Percentiles rank a stretch among this genome's conserved stretches.
phyloP scores from a whole-genome alignment of 2,888 invertebrate species.

The Caenorhabditis afra region DNA sequence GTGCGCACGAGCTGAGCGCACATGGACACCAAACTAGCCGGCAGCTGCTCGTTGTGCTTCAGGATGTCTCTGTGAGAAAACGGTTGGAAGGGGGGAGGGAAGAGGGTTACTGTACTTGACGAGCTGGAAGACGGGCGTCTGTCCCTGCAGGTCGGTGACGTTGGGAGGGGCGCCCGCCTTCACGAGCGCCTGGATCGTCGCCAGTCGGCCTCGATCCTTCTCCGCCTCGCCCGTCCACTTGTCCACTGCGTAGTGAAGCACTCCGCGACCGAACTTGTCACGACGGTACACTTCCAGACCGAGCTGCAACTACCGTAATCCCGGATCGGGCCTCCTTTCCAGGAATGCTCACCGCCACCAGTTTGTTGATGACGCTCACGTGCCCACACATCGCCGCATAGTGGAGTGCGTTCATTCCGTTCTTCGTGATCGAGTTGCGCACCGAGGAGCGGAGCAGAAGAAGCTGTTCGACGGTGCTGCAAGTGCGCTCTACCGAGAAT shows the following conservation, averaged over 20 bases:
- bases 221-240: constrained; percentile 66
- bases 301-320: constrained; percentile 23
- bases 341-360: constrained; percentile 45
- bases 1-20: constrained; percentile 52
- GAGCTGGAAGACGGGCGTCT: constrained; percentile 58
- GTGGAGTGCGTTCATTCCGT: constrained; percentile 56
- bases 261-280: constrained; percentile 57
- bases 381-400: constrained; percentile 61
- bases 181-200: constrained; percentile 62
- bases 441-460: constrained; percentile 51
- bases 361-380: constrained; percentile 55
- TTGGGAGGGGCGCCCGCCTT: constrained; percentile 56
- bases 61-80: constrained; percentile 52
- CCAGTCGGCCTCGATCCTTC: constrained; percentile 57
- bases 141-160: constrained; percentile 52
- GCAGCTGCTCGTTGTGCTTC: constrained; percentile 32
- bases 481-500: constrained; percentile 6
- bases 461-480: constrained; percentile 60
- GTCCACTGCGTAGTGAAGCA: constrained; percentile 64
- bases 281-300: constrained; percentile 53
- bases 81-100: too few species aligned
- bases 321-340: background rate
- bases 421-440: constrained; percentile 31
- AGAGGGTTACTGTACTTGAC: constrained; percentile 22
- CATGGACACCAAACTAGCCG: constrained; percentile 31